Evolutionary conservation across 2,888 invertebrate genomes (phyloP), one percentile per base, ranked within the genome.

Genomic region (Scaptomyza tumidula): DNA sequence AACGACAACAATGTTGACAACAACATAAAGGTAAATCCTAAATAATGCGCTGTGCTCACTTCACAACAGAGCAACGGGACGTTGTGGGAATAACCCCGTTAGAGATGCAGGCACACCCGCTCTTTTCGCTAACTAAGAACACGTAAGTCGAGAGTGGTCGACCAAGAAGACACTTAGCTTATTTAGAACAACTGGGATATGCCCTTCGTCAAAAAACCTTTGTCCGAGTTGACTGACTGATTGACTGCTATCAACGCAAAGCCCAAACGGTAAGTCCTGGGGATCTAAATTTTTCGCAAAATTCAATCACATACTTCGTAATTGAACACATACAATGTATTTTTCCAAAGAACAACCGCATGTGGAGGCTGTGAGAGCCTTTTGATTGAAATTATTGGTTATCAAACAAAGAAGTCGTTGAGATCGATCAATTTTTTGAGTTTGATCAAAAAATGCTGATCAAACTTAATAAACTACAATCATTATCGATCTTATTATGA

Each of bases 11-110:
- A 63, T 67, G 82, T 60, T 78, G 85, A 82, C 88, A 82, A 82
- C 87, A 88, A 87, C 81, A 86, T 88, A 86, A 89, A 89, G 88
- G 82, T 86, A 88, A 89, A 89, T 88, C 88, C 88, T 86, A 86
- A 88, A 88, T 88, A 88, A 88, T 88, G 88, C 87, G 83, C 86
- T 70, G 59, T 50, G 75, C 78, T 79, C 85, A 81, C 85, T 85
- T 81, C 78, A 75, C 71, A 81, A 64, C 78, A 73, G 72, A 61
- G 57, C 59, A 59, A 48, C 16, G 41, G 10, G 16, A 41, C 31
- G 61, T 10, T 46, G 46, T 70, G 83, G 81, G 83, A 82, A 78
- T 72, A 60, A 62, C 16, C 64, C 35, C 33, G 24, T 39, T 29
- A 45, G 16, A 31, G 49, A 7, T 37, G 66, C 44, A 50, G 9